phyloP scores from a whole-genome alignment of 2,888 invertebrate genomes.

The Lasioglossum zephyrum region DNA sequence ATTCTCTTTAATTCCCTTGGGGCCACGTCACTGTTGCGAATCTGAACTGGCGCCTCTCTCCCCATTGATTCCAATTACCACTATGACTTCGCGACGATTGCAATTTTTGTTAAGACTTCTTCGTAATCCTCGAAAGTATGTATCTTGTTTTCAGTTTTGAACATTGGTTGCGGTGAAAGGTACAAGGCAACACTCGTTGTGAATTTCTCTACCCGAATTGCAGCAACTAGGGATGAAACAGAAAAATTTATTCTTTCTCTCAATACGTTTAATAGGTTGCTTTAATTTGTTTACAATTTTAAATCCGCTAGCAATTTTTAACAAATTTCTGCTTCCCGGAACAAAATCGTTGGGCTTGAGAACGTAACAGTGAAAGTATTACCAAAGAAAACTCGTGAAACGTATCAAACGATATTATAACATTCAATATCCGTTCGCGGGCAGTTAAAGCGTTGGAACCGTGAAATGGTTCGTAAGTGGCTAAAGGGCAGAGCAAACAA shows the following conservation, averaged over 20 bases:
- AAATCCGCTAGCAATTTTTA: too few species aligned
- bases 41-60: neutral
- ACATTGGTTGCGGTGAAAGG: too few species aligned
- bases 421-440: neutral
- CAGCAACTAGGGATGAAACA: too few species aligned
- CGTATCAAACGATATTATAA: neutral
- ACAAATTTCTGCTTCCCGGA: too few species aligned
- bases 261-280: too few species aligned
- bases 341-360: too few species aligned
- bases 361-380: too few species aligned
- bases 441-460: neutral
- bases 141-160: neutral
- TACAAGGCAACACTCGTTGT: too few species aligned
- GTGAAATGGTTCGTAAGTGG: neutral
- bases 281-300: too few species aligned
- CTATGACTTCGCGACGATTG: neutral
- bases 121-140: neutral
- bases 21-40: neutral
- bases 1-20: slow-evolving; percentile 11
- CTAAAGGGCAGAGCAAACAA: neutral
- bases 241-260: too few species aligned
- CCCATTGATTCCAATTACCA: neutral
- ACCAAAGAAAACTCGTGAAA: neutral
- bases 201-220: too few species aligned
- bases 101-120: neutral